Evolutionary conservation across 92 coral and sea anemone species (phyloP).

Genomic region (Bergia puertoricense): DNA sequence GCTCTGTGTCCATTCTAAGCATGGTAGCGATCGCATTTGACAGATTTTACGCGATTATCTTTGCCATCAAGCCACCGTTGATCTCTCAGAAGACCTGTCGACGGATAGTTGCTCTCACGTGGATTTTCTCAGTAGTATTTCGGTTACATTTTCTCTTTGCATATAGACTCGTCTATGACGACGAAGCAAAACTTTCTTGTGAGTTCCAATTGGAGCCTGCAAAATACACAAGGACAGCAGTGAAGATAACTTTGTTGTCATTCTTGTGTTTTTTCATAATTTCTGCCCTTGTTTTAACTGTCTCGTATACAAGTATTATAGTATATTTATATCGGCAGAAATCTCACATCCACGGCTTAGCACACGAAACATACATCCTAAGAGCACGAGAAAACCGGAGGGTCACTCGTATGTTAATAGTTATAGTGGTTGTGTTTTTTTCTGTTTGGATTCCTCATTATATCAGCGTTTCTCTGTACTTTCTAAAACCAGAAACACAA

Average conservation of each 20-base stretch:
- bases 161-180: background rate
- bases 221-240: background rate
- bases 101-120: background rate
- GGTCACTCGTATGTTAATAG: background rate
- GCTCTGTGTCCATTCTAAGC: background rate
- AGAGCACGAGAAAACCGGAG: background rate
- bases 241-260: background rate
- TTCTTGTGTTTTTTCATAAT: background rate
- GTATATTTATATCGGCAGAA: background rate
- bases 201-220: background rate
- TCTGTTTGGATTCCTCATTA: background rate
- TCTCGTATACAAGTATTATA: background rate
- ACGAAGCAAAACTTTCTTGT: background rate
- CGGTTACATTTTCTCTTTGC: background rate
- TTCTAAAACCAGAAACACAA: background rate
- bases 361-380: background rate
- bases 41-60: background rate
- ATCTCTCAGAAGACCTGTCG: background rate
- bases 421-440: background rate
- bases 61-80: background rate
- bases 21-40: conserved; percentile 1
- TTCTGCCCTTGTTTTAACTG: background rate
- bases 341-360: background rate
- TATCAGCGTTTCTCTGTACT: background rate
- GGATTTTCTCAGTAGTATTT: background rate